A percentile compares a stretch with the other conserved stretches of the same genome.
Evolutionary conservation across 2,888 invertebrate genomes (phyloP).

Genomic region (Caenorhabditis virilis): DNA sequence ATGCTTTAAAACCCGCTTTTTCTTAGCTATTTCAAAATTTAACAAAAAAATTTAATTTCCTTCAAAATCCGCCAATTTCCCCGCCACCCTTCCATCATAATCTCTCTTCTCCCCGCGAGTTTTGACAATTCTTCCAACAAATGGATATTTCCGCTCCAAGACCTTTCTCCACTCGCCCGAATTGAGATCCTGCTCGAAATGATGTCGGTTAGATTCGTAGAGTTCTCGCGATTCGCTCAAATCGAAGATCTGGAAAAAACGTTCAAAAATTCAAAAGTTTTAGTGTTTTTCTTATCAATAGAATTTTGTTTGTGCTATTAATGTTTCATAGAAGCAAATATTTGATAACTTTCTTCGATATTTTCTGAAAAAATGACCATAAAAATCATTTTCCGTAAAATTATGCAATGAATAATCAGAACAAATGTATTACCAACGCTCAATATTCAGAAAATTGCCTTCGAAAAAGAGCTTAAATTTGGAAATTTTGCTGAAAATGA

Average conservation of each 20-base stretch:
- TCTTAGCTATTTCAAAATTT: too few relatives aligned
- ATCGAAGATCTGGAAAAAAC: constrained; percentile 60
- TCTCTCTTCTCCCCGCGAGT: constrained; percentile 37
- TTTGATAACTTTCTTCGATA: not conserved
- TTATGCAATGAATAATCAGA: not conserved
- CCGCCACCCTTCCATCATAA: constrained; percentile 33
- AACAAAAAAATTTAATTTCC: too few relatives aligned
- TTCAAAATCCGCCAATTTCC: too few relatives aligned
- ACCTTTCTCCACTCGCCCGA: constrained; percentile 48
- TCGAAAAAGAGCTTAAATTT: too few relatives aligned
- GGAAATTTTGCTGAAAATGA: too few relatives aligned
- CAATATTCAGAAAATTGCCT: too few relatives aligned
- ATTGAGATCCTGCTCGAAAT: constrained; percentile 11
- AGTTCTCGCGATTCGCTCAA: constrained; percentile 57
- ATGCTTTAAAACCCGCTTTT: too few relatives aligned
- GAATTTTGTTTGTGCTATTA: not conserved
- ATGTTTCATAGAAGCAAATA: not conserved
- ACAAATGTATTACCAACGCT: too few relatives aligned
- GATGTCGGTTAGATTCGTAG: constrained; percentile 42
- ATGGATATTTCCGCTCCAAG: constrained; percentile 46
- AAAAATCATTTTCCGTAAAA: not conserved
- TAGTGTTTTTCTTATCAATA: not conserved
- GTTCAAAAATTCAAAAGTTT: too few relatives aligned
- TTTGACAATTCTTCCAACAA: constrained; percentile 53
- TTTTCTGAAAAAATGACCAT: not conserved